A percentile compares a stretch with the other conserved stretches of the same genome.
phyloP scores from a whole-genome alignment of 2,113 vertebrate genomes.

The Caracal caracal region DNA sequence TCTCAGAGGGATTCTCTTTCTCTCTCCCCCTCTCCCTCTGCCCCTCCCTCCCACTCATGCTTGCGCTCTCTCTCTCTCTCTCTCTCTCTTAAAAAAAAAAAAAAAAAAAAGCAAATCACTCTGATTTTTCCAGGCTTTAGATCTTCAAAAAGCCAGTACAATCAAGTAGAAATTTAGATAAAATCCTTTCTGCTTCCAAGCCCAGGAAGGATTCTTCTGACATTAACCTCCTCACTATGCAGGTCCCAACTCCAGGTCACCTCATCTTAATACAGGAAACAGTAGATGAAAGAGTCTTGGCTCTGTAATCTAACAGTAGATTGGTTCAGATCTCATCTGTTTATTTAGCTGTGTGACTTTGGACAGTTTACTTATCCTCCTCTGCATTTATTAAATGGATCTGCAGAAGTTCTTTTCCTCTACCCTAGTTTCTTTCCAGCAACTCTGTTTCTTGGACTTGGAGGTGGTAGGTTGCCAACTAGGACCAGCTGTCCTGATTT shows the following conservation, averaged over 20 bases:
- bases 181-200: conserved; percentile 18
- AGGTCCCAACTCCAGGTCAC: neutral
- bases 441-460: conserved; percentile 5
- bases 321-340: neutral
- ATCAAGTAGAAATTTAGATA: neutral
- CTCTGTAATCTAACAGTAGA: neutral
- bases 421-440: neutral
- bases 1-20: too few relatives aligned
- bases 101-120: neutral
- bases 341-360: neutral
- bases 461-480: neutral
- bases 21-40: too few relatives aligned
- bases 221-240: neutral
- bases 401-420: neutral
- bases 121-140: neutral
- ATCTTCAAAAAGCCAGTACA: neutral
- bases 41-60: too few relatives aligned
- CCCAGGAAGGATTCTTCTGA: neutral
- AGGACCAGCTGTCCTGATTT: neutral
- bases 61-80: too few relatives aligned
- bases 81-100: too few relatives aligned
- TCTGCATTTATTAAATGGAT: neutral
- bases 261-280: neutral
- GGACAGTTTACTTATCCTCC: neutral
- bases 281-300: neutral